Conservation (phyloP, 2,888 invertebrate species). For the Alviniconcha strummeri region DNA sequence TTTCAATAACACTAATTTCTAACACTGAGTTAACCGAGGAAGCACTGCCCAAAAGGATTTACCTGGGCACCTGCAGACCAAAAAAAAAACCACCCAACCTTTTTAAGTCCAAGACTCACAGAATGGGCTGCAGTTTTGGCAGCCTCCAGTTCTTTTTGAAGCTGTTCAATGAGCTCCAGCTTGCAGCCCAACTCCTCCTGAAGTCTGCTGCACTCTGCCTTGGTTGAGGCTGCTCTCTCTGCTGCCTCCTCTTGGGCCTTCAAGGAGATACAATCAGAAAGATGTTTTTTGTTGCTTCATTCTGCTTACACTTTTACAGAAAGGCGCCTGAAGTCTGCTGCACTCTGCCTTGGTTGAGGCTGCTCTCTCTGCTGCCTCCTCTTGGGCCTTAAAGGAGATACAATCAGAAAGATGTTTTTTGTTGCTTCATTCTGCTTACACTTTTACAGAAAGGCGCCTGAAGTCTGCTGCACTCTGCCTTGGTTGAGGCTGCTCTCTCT, state of each 20-base stretch:
- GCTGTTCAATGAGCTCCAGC: conserved; percentile 14
- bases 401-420: not conserved
- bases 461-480: conserved; percentile 15
- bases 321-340: conserved; percentile 1
- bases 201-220: conserved; percentile 15
- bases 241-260: not conserved
- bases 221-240: not conserved
- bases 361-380: conserved; percentile 1
- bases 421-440: too few relatives aligned
- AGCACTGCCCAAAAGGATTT: too few relatives aligned
- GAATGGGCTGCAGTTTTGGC: not conserved
- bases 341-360: conserved; percentile 11
- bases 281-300: not conserved
- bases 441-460: not conserved
- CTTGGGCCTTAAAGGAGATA: not conserved
- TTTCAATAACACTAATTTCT: too few relatives aligned
- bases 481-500: not conserved
- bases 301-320: too few relatives aligned
- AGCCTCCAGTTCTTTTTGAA: conserved; percentile 17
- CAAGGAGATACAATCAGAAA: not conserved
- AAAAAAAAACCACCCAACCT: not conserved
- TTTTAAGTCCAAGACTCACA: not conserved
- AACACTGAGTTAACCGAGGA: too few relatives aligned
- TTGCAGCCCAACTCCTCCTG: conserved; percentile 18
- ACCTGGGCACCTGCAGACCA: too few relatives aligned